phyloP scores from a whole-genome alignment of 1,140 invertebrate species.

The Drosophila sechellia region DNA sequence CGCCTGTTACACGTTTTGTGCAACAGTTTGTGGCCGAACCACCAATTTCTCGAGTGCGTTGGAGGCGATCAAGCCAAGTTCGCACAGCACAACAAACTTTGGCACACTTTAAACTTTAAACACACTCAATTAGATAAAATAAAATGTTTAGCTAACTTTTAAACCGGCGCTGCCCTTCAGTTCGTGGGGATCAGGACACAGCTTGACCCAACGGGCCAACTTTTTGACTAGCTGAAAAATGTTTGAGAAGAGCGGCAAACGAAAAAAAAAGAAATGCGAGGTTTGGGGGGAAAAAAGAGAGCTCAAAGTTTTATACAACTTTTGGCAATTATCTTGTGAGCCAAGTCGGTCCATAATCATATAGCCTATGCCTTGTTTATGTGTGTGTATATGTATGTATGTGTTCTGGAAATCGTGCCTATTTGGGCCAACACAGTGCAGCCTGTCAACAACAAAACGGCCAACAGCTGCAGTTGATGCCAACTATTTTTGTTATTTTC shows the following conservation, averaged over 20 bases:
- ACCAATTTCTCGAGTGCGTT: constrained; percentile 22
- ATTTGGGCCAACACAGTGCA: constrained; percentile 30
- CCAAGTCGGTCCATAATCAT: constrained; percentile 51
- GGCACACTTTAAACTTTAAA: constrained; percentile 81
- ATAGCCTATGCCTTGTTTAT: constrained; percentile 16
- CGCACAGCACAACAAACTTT: constrained; percentile 62
- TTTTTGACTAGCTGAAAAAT: constrained; percentile 81
- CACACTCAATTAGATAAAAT: constrained; percentile 82
- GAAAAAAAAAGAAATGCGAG: constrained; percentile 14
- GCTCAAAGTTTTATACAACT: constrained; percentile 63
- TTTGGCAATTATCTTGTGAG: constrained; percentile 80
- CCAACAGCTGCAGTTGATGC: constrained; percentile 33
- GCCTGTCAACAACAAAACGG: constrained; percentile 48
- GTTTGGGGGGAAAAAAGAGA: background rate
- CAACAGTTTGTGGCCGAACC: constrained; percentile 59
- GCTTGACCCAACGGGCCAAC: constrained; percentile 79
- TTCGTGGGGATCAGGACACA: constrained; percentile 60
- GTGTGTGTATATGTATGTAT: background rate
- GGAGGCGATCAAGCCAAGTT: constrained; percentile 37
- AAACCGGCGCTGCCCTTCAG: constrained; percentile 5
- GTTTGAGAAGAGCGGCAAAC: constrained; percentile 55
- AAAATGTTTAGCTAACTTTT: constrained; percentile 80
- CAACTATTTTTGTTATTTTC: constrained; percentile 40
- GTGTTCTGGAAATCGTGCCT: background rate
- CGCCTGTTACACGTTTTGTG: constrained; percentile 9